Evolutionary conservation across 2,113 vertebrate species (phyloP).

Genomic region (Thunnus maccoyii): DNA sequence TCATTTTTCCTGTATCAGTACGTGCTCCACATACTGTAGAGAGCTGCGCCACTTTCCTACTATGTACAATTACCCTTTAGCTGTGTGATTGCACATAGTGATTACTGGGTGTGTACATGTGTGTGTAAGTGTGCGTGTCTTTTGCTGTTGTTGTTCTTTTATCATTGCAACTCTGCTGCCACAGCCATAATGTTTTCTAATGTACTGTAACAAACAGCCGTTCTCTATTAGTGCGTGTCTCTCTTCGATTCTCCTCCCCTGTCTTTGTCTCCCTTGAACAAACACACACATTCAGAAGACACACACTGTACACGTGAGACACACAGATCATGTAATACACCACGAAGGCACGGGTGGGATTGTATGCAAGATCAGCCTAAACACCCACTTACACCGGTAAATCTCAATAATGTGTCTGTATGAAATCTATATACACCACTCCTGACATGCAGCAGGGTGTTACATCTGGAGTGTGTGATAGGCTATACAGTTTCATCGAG

Average conservation of each 20-base stretch:
- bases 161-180: constrained; percentile 30
- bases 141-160: constrained; percentile 61
- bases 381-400: constrained; percentile 9
- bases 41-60: constrained; percentile 42
- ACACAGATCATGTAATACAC: constrained; percentile 10
- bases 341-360: constrained; percentile 10
- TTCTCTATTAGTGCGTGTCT: constrained; percentile 34
- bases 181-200: constrained; percentile 59
- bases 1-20: constrained; percentile 67
- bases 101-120: constrained; percentile 46
- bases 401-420: constrained; percentile 36
- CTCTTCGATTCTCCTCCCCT: constrained; percentile 24
- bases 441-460: constrained; percentile 18
- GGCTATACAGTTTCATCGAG: constrained; percentile 21
- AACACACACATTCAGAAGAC: neutral
- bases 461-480: constrained; percentile 39
- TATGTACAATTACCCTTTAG: constrained; percentile 68
- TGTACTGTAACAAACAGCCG: constrained; percentile 59
- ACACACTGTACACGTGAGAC: neutral
- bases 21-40: constrained; percentile 67
- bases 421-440: constrained; percentile 16
- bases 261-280: constrained; percentile 22
- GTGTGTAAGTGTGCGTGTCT: constrained; percentile 38
- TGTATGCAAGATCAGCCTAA: constrained; percentile 11
- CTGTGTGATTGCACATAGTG: constrained; percentile 61